These are phyloP conservation scores for Hemibates koningsi DNA, from an alignment of 2,113 vertebrate genomes.

Conservation along the genomic window DNA sequence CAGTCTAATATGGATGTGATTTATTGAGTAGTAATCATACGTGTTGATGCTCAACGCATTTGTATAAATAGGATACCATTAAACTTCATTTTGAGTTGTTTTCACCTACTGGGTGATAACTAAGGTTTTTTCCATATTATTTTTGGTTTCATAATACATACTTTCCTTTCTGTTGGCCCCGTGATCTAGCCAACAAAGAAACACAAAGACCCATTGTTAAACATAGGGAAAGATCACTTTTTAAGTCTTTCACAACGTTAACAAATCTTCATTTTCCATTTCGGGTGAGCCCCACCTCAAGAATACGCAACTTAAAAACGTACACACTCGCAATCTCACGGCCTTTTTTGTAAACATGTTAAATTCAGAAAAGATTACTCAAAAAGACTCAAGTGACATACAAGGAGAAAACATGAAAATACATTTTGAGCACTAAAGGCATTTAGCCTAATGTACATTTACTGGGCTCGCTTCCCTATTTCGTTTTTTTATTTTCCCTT, in stretches of 20 bases:
- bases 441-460: background rate
- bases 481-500: background rate
- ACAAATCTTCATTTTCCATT: background rate
- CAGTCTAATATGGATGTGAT: background rate
- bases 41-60: background rate
- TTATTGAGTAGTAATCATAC: background rate
- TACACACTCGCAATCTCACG: fast-evolving
- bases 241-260: background rate
- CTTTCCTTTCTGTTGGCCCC: background rate
- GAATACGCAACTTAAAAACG: background rate
- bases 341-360: background rate
- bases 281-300: background rate
- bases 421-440: background rate
- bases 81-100: background rate
- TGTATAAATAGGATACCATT: background rate
- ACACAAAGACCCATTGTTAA: background rate
- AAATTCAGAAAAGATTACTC: background rate
- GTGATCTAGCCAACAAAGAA: background rate
- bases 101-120: background rate
- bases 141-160: background rate
- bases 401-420: background rate
- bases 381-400: background rate
- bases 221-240: fast-evolving
- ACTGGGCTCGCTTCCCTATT: background rate
- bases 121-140: background rate